phyloP scores from a whole-genome alignment of 2,797 vertebrate species.

The Poecilia velifera region DNA sequence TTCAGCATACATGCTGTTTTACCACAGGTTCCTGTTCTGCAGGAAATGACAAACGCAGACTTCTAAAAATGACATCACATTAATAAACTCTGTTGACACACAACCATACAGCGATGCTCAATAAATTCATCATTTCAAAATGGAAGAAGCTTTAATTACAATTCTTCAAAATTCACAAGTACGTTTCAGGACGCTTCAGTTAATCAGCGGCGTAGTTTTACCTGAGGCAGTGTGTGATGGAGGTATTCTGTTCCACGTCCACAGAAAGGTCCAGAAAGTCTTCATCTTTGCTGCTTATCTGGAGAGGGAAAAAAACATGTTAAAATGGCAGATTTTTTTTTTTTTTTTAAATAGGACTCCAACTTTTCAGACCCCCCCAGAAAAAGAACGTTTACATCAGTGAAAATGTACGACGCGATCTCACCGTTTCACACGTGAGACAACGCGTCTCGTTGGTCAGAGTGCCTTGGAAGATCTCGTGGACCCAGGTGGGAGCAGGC shows the following conservation, averaged over 20 bases:
- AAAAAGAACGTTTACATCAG: neutral
- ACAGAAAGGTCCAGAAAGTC: conserved; percentile 99
- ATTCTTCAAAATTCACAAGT: neutral
- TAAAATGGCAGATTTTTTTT: neutral
- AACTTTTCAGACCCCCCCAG: neutral
- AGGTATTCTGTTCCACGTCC: conserved; percentile 98
- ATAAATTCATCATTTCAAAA: neutral
- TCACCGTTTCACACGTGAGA: conserved; percentile 98
- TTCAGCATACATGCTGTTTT: too few relatives aligned
- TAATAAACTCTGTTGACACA: too few relatives aligned
- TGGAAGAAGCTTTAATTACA: neutral
- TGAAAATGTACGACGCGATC: neutral
- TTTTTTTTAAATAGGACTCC: neutral
- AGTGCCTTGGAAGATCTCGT: conserved; percentile 99
- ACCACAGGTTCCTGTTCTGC: too few relatives aligned
- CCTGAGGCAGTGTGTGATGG: conserved; percentile 98
- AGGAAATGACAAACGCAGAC: too few relatives aligned
- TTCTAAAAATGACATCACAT: too few relatives aligned
- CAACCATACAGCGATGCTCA: neutral
- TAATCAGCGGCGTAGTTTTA: conserved; percentile 43
- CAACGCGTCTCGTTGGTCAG: conserved; percentile 98
- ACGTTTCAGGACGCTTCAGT: neutral
- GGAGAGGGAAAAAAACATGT: conserved; percentile 21
- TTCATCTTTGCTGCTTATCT: conserved; percentile 99
- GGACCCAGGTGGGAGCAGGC: conserved; percentile 94